A percentile compares a stretch with the other conserved stretches of the same genome.
phyloP scores from a whole-genome alignment of 2,888 invertebrate species.

The Rotaria sp. region DNA sequence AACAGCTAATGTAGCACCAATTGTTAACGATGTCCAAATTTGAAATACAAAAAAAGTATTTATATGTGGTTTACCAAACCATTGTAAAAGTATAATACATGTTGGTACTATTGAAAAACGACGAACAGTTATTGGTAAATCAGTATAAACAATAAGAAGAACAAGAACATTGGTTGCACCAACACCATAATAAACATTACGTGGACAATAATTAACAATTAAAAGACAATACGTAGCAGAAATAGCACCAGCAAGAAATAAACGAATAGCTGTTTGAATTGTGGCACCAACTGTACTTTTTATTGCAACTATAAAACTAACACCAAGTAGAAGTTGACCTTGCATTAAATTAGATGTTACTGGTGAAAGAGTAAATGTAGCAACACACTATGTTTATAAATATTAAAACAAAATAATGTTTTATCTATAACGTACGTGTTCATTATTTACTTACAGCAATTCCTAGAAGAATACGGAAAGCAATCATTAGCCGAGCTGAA shows the following conservation, averaged over 20 bases:
- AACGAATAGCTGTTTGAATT: not conserved
- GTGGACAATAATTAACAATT: not conserved
- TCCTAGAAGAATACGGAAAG: not conserved
- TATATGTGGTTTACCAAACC: not conserved
- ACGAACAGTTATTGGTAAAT: constrained; percentile 9
- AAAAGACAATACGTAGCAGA: not conserved
- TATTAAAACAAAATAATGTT: too few species aligned
- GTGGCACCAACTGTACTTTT: not conserved
- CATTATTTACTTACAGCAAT: not conserved
- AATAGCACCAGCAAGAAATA: constrained; percentile 2
- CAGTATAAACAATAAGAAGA: constrained; percentile 1
- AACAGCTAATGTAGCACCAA: not conserved
- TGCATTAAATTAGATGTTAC: not conserved
- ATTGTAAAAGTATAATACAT: constrained; percentile 30
- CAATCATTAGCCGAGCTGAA: not conserved
- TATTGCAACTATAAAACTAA: not conserved
- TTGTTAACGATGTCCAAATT: not conserved
- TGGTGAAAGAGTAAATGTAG: not conserved
- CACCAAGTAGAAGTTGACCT: not conserved
- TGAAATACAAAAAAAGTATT: not conserved
- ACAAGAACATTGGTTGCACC: not conserved
- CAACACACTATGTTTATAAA: not conserved
- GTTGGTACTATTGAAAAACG: not conserved
- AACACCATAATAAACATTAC: not conserved
- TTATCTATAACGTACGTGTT: not conserved